A percentile compares a stretch with the other conserved stretches of the same genome.
Conservation (phyloP, 2,113 vertebrate species). For the Nibea coibor region DNA sequence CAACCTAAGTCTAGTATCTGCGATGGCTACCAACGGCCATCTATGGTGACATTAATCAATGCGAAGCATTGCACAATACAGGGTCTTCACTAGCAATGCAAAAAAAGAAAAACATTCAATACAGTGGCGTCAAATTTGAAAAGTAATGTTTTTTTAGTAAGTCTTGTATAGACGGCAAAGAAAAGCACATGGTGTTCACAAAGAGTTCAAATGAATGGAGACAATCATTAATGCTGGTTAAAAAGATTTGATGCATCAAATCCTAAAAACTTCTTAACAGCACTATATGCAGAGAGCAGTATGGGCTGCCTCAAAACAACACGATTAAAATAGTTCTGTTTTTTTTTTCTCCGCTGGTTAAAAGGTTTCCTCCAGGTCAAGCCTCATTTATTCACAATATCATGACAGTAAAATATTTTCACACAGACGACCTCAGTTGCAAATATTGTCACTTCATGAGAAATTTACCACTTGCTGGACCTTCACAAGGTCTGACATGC, state of each 20-base stretch:
- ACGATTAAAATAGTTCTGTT: slow-evolving; percentile 21
- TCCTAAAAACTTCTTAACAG: slow-evolving; percentile 50
- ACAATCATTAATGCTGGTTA: slow-evolving; percentile 68
- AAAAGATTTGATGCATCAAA: slow-evolving; percentile 40
- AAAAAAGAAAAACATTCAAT: slow-evolving; percentile 74
- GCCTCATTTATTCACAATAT: slow-evolving; percentile 47
- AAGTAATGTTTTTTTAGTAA: slow-evolving; percentile 43
- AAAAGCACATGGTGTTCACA: slow-evolving; percentile 66
- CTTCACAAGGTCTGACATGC: slow-evolving; percentile 55
- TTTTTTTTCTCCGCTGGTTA: slow-evolving; percentile 54
- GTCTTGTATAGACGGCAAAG: slow-evolving; percentile 45
- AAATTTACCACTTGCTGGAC: slow-evolving; percentile 19
- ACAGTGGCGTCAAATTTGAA: slow-evolving; percentile 61
- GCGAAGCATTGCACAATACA: slow-evolving; percentile 71
- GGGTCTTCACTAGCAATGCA: slow-evolving; percentile 72
- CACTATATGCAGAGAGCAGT: slow-evolving; percentile 57
- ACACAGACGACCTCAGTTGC: slow-evolving; percentile 43
- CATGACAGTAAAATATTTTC: slow-evolving; percentile 46
- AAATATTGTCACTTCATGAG: slow-evolving; percentile 23
- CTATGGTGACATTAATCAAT: slow-evolving; percentile 55
- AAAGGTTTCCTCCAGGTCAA: slow-evolving; percentile 52
- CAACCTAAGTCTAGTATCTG: slow-evolving; percentile 62
- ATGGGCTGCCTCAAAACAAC: slow-evolving; percentile 40
- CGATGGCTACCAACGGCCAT: slow-evolving; percentile 47
- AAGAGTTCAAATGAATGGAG: slow-evolving; percentile 57